These are phyloP conservation scores for Cladorhizidae sp. DNA, from an alignment of 37 sponge, comb jelly and placozoan genomes.

Conservation along the genomic window DNA sequence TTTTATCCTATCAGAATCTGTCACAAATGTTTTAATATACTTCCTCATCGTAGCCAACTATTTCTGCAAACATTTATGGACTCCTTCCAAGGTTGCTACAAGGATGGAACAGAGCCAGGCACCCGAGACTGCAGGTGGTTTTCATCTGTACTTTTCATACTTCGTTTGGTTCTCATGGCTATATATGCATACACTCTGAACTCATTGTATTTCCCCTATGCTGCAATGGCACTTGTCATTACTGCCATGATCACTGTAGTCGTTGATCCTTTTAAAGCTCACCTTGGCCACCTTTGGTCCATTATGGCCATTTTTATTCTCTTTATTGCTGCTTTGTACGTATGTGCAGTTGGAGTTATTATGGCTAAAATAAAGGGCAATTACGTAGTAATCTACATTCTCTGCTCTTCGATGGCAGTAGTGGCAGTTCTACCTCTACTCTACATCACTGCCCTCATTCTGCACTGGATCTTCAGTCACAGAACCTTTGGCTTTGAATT, in stretches of 20 bases:
- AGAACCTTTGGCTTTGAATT: not conserved
- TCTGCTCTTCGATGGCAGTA: not conserved
- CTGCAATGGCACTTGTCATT: not conserved
- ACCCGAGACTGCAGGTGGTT: slow-evolving; percentile 53
- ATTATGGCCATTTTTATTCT: slow-evolving; percentile 1
- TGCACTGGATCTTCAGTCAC: not conserved
- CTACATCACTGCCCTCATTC: not conserved
- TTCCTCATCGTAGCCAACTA: not conserved
- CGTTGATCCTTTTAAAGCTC: not conserved
- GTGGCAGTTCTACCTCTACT: not conserved
- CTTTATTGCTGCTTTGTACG: not conserved
- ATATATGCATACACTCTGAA: slow-evolving; percentile 14
- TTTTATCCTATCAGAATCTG: slow-evolving; percentile 2
- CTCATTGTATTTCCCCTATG: not conserved
- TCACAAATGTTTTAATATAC: not conserved
- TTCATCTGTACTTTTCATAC: slow-evolving; percentile 40
- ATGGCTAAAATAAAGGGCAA: not conserved
- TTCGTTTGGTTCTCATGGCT: slow-evolving; percentile 30
- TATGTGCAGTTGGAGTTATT: not conserved
- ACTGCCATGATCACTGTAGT: not conserved
- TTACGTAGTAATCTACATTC: not conserved
- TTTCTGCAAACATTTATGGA: slow-evolving; percentile 42
- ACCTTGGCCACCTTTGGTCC: not conserved
- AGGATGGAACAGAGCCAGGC: slow-evolving; percentile 52
- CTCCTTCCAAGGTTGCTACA: slow-evolving; percentile 69